A percentile compares a stretch with the other conserved stretches of the same genome.
phyloP scores from a whole-genome alignment of 2,113 vertebrate species.

The Scalopus aquaticus region DNA sequence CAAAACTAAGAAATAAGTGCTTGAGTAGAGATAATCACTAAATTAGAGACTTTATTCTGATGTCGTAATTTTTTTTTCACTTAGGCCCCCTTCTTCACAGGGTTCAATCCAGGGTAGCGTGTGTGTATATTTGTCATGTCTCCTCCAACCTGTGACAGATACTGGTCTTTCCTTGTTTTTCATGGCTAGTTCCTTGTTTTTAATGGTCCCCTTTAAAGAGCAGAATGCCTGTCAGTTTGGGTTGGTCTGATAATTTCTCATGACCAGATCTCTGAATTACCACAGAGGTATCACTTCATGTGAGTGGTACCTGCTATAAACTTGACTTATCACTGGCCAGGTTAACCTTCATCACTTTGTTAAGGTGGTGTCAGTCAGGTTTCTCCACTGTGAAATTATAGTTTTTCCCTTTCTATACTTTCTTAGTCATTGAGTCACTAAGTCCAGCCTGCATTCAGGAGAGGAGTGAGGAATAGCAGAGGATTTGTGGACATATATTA shows the following conservation, averaged over 20 bases:
- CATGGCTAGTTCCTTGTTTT: neutral
- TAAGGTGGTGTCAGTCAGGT: neutral
- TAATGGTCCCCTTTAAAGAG: neutral
- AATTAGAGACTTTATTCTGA: neutral
- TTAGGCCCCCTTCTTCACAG: neutral
- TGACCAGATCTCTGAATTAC: neutral
- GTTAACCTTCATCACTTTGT: neutral
- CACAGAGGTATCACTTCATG: neutral
- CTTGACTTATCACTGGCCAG: neutral
- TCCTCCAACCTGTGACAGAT: neutral
- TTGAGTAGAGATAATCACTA: neutral
- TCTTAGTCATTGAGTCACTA: neutral
- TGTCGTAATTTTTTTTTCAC: neutral
- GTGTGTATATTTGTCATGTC: neutral
- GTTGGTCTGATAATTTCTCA: neutral
- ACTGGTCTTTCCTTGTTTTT: neutral
- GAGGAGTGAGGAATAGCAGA: neutral
- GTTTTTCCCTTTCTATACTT: neutral
- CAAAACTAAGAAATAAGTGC: neutral
- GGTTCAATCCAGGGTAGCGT: neutral
- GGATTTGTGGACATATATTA: neutral
- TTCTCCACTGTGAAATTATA: neutral
- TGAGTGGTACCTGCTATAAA: neutral
- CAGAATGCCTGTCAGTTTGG: neutral
- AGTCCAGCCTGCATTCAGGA: neutral